A percentile compares a stretch with the other conserved stretches of the same genome.
Conservation (phyloP, 2,797 vertebrate genomes). For the Halcyon chelicuti region DNA sequence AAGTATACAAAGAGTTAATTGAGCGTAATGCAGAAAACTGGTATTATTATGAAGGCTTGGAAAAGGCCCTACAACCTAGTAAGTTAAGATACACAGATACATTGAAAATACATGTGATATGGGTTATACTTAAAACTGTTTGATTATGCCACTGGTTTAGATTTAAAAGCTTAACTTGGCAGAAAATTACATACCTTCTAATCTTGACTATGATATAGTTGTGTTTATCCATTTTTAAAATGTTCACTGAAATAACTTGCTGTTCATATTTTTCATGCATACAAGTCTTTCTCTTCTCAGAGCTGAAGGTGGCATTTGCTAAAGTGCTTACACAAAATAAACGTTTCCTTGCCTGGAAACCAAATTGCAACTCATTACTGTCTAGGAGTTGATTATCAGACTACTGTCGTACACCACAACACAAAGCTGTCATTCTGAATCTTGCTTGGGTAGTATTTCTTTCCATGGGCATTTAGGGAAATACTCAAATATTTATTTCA, state of each 20-base stretch:
- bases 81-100: conserved; percentile 35
- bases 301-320: not conserved
- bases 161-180: not conserved
- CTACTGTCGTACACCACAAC: not conserved
- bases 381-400: not conserved
- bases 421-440: not conserved
- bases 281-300: not conserved
- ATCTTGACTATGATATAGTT: not conserved
- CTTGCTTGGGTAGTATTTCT: not conserved
- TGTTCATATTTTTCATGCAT: not conserved
- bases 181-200: not conserved
- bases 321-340: rapidly evolving
- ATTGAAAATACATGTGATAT: not conserved
- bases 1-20: conserved; percentile 80
- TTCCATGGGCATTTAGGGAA: not conserved
- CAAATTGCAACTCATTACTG: not conserved
- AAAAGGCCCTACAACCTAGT: conserved; percentile 82
- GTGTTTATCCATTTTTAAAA: not conserved
- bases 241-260: not conserved
- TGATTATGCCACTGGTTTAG: not conserved
- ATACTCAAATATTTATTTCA: not conserved
- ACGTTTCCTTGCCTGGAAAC: not conserved
- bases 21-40: conserved; percentile 84
- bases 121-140: not conserved
- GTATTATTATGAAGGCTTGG: conserved; percentile 83